These are phyloP conservation scores for Alouatta palliata DNA, from an alignment of 2,113 vertebrate genomes.

Conservation along the genomic window DNA sequence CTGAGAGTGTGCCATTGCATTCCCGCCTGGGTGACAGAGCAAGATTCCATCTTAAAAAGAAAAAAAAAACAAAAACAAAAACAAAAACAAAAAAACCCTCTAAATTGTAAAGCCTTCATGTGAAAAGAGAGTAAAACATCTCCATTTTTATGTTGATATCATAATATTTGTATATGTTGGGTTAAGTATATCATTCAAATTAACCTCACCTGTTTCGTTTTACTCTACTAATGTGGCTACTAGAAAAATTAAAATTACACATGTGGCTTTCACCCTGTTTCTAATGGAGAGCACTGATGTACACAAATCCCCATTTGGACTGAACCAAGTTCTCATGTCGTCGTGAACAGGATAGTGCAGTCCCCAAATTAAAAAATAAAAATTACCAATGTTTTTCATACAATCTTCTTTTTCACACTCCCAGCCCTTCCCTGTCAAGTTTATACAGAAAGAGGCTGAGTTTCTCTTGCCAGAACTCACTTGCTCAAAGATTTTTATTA, in stretches of 20 bases:
- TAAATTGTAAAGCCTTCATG: not conserved
- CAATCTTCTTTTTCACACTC: not conserved
- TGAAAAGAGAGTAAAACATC: not conserved
- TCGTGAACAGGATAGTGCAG: not conserved
- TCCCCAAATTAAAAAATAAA: not conserved
- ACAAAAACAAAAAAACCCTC: not conserved
- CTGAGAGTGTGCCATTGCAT: too few relatives aligned
- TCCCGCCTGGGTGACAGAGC: too few relatives aligned
- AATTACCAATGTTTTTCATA: not conserved
- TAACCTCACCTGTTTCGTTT: slow-evolving; percentile 5
- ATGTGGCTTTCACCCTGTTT: not conserved
- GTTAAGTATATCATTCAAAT: slow-evolving; percentile 40
- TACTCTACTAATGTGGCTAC: slow-evolving; percentile 9
- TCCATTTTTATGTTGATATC: not conserved
- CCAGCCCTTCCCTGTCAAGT: not conserved
- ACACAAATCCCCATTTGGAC: slow-evolving; percentile 9
- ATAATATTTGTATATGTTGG: not conserved
- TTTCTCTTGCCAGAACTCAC: slow-evolving; percentile 29
- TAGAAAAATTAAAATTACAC: slow-evolving; percentile 42
- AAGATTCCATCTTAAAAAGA: too few relatives aligned
- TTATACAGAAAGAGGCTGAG: not conserved
- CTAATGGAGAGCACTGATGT: not conserved
- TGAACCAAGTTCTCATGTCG: not conserved
- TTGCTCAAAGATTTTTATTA: slow-evolving; percentile 39
- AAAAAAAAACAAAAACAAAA: not conserved